Base-by-base conservation (phyloP, 2,113 vertebrate species). In the Trinectes maculatus region DNA sequence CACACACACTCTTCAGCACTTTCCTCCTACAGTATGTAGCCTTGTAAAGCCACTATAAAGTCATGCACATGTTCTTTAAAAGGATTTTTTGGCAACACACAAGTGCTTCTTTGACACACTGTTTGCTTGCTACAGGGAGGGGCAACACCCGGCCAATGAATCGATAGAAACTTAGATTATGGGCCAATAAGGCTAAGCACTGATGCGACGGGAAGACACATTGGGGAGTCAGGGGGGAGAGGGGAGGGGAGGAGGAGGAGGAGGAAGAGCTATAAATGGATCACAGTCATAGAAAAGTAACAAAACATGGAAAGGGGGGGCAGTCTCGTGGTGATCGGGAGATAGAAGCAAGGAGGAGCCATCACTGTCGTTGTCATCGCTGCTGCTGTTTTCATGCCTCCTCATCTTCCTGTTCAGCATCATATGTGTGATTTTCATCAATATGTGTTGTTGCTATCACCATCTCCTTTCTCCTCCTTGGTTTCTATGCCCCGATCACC, bases 401-500 rank as follows among this genome's bases (percentile, higher is more conserved):
- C 46, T 72, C 43, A 52, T 36, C 36, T 54, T 73, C 46, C 22
- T 60, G 47, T 51, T 63, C 58, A 37, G 70, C 52, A 62, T n/a
- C 55, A 21, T 51, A 31, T 19, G 71, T 48, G 57, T 48, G 48
- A 31, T 79, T 39, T 12, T 55, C 16, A 16, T 12, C 16, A 37
- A 46, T 33, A 16, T 44, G 47, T 48, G 37, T 49, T 49, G 24
- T 63, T 47, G 18, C 69, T 60, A 54, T 71, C 66, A 43, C 29
- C 68, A 39, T 87, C 71, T 29, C 87, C 72, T 47, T 71, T 42
- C 67, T 85, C 80, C 81, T 88, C 80, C 89, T 86, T 87, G 77
- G 66, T 77, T 83, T 89, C 89, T 91, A 82, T 89, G 59, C 89
- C 93, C 90, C 83, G 85, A 92, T 93, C 92, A 93, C 92, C 92